Evolutionary conservation across 2,888 invertebrate species (phyloP).

Genomic region (Melanophora roralis): DNA sequence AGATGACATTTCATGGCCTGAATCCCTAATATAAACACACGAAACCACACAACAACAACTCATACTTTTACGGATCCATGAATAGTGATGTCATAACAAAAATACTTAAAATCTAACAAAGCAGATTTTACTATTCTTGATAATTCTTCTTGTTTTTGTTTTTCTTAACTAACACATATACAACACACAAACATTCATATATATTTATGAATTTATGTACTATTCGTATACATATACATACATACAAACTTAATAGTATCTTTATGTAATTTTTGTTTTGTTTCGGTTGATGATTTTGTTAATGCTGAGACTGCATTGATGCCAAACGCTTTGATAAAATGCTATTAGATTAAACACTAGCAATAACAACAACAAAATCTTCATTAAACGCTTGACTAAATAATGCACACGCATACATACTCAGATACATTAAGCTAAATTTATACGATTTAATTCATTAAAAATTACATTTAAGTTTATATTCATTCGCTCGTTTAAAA

Average conservation of each 20-base stretch:
- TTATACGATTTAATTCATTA: slow-evolving; percentile 5
- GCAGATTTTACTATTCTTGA: slow-evolving; percentile 14
- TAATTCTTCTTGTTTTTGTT: background rate
- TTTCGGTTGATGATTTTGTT: slow-evolving; percentile 18
- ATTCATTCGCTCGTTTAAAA: slow-evolving; percentile 14
- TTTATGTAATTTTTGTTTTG: too few relatives aligned
- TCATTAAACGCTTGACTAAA: slow-evolving; percentile 37
- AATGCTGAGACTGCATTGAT: slow-evolving; percentile 38
- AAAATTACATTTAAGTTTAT: slow-evolving; percentile 26
- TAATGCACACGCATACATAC: slow-evolving; percentile 1
- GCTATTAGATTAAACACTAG: background rate
- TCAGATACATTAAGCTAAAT: background rate
- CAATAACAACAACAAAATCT: background rate
- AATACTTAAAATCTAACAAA: slow-evolving; percentile 1
- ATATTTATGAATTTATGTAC: too few relatives aligned
- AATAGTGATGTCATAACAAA: slow-evolving; percentile 12
- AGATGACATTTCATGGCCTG: background rate
- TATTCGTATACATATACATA: too few relatives aligned
- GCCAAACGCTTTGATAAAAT: background rate
- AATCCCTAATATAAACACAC: background rate
- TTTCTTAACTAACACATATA: background rate
- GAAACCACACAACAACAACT: background rate
- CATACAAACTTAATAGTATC: too few relatives aligned
- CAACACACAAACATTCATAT: too few relatives aligned
- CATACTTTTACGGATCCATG: background rate